A percentile compares a stretch with the other conserved stretches of the same genome.
Conservation (phyloP, 1,140 invertebrate genomes). For the Euura saliciscinereae region DNA sequence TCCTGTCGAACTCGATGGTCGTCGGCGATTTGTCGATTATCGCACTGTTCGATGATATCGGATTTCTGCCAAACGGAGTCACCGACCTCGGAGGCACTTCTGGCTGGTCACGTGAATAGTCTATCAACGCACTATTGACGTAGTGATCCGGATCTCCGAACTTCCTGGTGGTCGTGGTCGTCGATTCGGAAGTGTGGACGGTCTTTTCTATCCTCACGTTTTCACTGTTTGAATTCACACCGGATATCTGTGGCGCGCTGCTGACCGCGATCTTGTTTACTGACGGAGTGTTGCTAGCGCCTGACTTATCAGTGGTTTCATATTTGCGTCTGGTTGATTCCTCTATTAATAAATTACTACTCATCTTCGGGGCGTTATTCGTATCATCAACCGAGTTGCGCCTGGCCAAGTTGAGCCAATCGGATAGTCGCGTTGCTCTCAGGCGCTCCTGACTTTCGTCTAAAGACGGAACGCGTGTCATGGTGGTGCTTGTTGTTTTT, state of each 20-base stretch:
- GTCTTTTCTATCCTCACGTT: background rate
- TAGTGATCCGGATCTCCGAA: slow-evolving; percentile 21
- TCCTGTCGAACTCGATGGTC: slow-evolving; percentile 17
- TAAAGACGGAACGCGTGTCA: slow-evolving; percentile 8
- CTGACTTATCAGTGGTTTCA: slow-evolving; percentile 15
- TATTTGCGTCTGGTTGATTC: slow-evolving; percentile 9
- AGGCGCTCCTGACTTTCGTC: slow-evolving; percentile 44
- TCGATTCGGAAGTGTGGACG: background rate
- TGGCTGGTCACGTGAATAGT: slow-evolving; percentile 23
- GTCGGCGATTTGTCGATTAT: slow-evolving; percentile 46
- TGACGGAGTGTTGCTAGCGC: slow-evolving; percentile 4
- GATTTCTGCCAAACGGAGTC: slow-evolving; percentile 37
- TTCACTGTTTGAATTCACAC: background rate
- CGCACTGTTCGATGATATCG: slow-evolving; percentile 46
- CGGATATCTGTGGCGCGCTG: slow-evolving; percentile 10
- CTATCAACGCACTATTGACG: slow-evolving; percentile 38
- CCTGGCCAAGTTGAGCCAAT: slow-evolving; percentile 62
- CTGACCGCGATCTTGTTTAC: slow-evolving; percentile 10
- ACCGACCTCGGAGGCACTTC: slow-evolving; percentile 26
- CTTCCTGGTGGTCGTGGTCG: background rate
- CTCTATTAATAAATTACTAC: slow-evolving; percentile 30
- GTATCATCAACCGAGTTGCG: slow-evolving; percentile 32
- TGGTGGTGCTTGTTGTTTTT: slow-evolving; percentile 4
- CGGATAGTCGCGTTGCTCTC: slow-evolving; percentile 55
- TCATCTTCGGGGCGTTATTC: slow-evolving; percentile 15